Conservation (phyloP, 1,140 invertebrate species). For the Apis cerana region DNA sequence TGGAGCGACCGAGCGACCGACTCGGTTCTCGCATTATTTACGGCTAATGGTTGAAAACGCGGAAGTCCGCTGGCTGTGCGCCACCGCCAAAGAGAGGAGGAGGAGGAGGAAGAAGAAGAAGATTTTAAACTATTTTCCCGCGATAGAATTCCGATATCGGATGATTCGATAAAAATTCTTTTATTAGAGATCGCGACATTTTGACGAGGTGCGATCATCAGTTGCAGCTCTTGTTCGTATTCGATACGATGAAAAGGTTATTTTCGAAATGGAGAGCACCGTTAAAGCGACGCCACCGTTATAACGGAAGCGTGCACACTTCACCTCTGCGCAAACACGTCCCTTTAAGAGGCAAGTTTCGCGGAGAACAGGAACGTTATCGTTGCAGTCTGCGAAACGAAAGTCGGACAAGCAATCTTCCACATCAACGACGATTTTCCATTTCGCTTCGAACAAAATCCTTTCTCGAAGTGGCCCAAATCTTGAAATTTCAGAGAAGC, state of each 20-base stretch:
- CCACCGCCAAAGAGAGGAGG: slow-evolving; percentile 12
- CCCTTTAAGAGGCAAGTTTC: slow-evolving; percentile 10
- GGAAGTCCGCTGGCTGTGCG: slow-evolving; percentile 62
- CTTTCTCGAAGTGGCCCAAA: no score
- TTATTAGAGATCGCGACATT: no score
- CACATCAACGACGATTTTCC: no score
- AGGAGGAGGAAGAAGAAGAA: no score
- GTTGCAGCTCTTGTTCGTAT: no score
- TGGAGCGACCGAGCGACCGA: slow-evolving; percentile 63
- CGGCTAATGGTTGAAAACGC: slow-evolving; percentile 74
- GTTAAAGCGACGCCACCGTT: no score
- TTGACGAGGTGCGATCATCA: no score
- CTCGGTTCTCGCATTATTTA: slow-evolving; percentile 72
- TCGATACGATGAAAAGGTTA: no score
- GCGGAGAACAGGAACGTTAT: not conserved
- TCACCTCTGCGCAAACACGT: not conserved
- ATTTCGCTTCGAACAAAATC: no score
- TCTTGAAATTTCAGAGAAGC: not conserved
- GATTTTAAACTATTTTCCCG: not conserved
- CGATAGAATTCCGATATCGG: no score
- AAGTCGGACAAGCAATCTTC: no score
- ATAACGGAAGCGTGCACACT: not conserved
- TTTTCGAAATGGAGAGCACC: not conserved
- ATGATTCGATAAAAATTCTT: no score
- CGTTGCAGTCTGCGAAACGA: not conserved